A percentile compares a stretch with the other conserved stretches of the same genome.
Evolutionary conservation across 1,140 invertebrate genomes (phyloP).

Genomic region (Hermatobates lingyangjiaoensis): DNA sequence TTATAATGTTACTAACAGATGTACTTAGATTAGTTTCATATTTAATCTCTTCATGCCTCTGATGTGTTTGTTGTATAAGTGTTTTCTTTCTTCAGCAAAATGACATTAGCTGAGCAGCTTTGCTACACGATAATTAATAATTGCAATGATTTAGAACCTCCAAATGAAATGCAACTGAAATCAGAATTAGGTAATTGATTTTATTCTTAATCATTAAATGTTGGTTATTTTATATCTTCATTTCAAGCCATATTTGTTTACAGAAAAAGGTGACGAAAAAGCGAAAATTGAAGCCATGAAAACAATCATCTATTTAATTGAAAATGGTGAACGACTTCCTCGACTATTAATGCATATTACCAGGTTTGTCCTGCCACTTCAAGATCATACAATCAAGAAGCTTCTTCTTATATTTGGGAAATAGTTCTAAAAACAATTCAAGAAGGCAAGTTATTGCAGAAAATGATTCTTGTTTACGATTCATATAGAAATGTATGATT

Average conservation of each 20-base stretch:
- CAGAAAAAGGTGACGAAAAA: constrained; percentile 70
- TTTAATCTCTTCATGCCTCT: too few relatives aligned
- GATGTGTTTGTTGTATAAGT: too few relatives aligned
- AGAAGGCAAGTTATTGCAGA: constrained; percentile 94
- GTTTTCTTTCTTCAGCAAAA: too few relatives aligned
- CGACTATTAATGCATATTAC: constrained; percentile 97
- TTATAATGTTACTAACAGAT: too few relatives aligned
- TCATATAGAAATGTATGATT: constrained; percentile 77
- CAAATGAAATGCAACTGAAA: constrained; percentile 86
- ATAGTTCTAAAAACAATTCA: constrained; percentile 92
- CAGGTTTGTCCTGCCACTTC: constrained; percentile 80
- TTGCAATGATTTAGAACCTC: constrained; percentile 69
- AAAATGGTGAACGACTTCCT: constrained; percentile 87
- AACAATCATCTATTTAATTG: constrained; percentile 86
- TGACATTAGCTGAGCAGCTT: constrained; percentile 50
- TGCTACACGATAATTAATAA: constrained; percentile 96
- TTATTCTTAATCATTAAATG: background rate
- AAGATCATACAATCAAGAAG: constrained; percentile 96
- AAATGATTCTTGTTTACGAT: constrained; percentile 99
- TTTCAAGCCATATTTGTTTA: constrained; percentile 20
- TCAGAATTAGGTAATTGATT: constrained; percentile 55
- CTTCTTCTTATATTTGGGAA: constrained; percentile 97
- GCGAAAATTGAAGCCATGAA: constrained; percentile 91
- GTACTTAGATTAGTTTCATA: too few relatives aligned
- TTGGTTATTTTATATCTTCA: too few relatives aligned